Conservation (phyloP, 2,113 vertebrate species). For the Mormoops blainvillei region DNA sequence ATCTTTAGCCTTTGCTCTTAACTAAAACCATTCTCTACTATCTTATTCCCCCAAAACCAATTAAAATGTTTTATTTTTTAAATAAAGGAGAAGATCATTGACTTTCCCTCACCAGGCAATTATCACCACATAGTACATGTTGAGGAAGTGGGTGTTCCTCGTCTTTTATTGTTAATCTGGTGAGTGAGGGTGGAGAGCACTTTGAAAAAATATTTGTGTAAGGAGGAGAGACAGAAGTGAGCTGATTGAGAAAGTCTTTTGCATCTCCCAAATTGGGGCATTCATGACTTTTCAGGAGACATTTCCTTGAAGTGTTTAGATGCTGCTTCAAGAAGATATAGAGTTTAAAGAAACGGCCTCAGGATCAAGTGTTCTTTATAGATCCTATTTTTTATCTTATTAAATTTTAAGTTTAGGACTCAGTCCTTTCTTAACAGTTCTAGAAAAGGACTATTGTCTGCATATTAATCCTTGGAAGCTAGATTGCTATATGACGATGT, state of each 20-base stretch:
- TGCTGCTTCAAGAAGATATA: background rate
- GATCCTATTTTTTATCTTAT: background rate
- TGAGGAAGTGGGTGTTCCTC: constrained; percentile 57
- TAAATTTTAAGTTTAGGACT: background rate
- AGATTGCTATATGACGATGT: background rate
- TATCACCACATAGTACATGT: background rate
- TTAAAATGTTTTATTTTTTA: background rate
- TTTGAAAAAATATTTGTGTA: constrained; percentile 81
- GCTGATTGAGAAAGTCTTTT: constrained; percentile 15
- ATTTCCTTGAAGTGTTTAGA: background rate
- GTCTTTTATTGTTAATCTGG: constrained; percentile 31
- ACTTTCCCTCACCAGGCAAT: background rate
- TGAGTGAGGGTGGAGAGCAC: constrained; percentile 74
- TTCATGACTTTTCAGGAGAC: background rate
- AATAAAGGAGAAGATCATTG: constrained; percentile 15
- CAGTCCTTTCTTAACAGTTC: background rate
- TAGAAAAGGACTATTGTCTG: background rate
- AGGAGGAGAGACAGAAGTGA: constrained; percentile 74
- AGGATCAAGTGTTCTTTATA: background rate
- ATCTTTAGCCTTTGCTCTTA: background rate
- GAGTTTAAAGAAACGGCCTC: background rate
- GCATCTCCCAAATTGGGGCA: background rate
- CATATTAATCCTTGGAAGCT: background rate
- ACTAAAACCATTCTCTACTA: background rate
- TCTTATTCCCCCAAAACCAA: background rate